These are phyloP conservation scores for Balaenoptera acutorostrata DNA, from an alignment of 2,113 vertebrate genomes.

Conservation along the genomic window DNA sequence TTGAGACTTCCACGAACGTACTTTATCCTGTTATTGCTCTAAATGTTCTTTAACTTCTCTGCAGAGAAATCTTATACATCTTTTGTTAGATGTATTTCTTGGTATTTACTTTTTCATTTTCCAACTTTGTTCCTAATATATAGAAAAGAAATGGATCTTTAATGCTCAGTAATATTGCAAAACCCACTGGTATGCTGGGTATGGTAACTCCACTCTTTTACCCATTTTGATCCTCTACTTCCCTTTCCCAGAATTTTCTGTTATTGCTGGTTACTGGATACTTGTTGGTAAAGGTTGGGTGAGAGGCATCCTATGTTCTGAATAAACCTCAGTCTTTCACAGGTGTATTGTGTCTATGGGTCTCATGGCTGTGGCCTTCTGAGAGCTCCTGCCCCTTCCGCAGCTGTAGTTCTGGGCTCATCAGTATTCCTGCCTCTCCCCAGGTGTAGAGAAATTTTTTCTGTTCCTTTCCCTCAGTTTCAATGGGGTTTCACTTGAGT, in stretches of 20 bases:
- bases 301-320: neutral
- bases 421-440: neutral
- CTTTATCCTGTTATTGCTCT: neutral
- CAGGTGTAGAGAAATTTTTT: neutral
- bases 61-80: neutral
- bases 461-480: neutral
- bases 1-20: neutral
- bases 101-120: neutral
- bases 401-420: neutral
- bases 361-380: neutral
- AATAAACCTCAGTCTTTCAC: neutral
- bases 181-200: neutral
- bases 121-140: neutral
- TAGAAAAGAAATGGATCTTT: neutral
- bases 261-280: neutral
- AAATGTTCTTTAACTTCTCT: neutral
- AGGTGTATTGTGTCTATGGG: neutral
- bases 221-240: neutral
- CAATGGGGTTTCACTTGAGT: neutral
- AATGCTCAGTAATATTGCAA: neutral
- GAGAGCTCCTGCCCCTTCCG: neutral
- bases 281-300: neutral
- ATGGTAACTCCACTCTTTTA: neutral
- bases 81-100: neutral
- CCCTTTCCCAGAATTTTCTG: neutral